Conservation (phyloP, 2,113 vertebrate genomes). For the Anarrhichthys ocellatus region DNA sequence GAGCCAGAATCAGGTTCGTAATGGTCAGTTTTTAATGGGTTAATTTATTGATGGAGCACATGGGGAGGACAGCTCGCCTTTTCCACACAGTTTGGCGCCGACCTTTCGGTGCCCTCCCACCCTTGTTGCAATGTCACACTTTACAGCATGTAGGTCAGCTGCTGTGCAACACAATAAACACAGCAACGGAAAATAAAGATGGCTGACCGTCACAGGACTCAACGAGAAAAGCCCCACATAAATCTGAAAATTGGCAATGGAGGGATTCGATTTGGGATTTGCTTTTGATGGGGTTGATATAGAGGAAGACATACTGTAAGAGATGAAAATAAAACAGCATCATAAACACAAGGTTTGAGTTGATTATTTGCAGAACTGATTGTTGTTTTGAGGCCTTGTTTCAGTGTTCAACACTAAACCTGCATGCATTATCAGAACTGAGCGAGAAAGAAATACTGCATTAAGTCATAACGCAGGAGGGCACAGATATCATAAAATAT, state of each 20-base stretch:
- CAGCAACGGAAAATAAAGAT: not conserved
- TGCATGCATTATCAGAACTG: not conserved
- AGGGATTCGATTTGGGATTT: conserved; percentile 5
- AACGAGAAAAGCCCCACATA: not conserved
- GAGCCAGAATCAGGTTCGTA: conserved; percentile 28
- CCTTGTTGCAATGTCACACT: conserved; percentile 60
- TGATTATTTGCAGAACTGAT: conserved; percentile 1
- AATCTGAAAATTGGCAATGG: not conserved
- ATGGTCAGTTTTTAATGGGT: conserved; percentile 42
- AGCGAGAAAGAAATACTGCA: no score
- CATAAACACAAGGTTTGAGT: not conserved
- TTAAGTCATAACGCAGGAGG: no score
- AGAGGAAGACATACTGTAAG: not conserved
- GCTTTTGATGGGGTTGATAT: conserved; percentile 23
- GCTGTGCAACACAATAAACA: conserved; percentile 29
- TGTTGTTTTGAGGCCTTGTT: not conserved
- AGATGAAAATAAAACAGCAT: not conserved
- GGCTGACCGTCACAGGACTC: conserved; percentile 30
- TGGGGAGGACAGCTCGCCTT: not conserved
- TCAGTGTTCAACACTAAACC: not conserved
- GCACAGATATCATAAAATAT: no score
- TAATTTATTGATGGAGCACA: conserved; percentile 41
- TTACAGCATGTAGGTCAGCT: conserved; percentile 37
- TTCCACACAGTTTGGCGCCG: conserved; percentile 7
- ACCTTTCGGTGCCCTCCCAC: conserved; percentile 7